phyloP scores from a whole-genome alignment of 2,113 vertebrate species.

The Sinocyclocheilus anophthalmus region DNA sequence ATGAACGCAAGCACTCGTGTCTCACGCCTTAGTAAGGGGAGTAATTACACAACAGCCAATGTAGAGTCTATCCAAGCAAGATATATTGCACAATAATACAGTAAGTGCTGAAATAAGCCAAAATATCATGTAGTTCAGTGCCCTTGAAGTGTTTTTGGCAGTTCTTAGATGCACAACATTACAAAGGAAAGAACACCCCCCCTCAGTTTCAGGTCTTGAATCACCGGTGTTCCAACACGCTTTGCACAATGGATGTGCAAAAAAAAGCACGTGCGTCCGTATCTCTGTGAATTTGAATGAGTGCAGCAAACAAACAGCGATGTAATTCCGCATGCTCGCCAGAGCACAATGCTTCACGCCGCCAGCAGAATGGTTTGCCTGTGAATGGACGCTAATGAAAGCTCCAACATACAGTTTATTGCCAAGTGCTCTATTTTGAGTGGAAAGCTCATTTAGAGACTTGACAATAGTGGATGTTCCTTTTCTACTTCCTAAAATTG shows the following conservation, averaged over 20 bases:
- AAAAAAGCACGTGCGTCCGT: conserved; percentile 50
- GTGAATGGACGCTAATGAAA: conserved; percentile 70
- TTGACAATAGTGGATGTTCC: conserved; percentile 51
- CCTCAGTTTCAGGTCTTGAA: conserved; percentile 59
- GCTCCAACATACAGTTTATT: conserved; percentile 64
- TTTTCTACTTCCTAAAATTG: conserved; percentile 47
- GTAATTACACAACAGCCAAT: conserved; percentile 6
- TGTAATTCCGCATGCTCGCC: conserved; percentile 56
- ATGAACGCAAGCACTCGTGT: neutral
- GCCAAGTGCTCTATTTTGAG: conserved; percentile 56
- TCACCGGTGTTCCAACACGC: conserved; percentile 19
- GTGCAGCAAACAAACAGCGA: conserved; percentile 51
- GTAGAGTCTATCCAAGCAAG: conserved; percentile 7
- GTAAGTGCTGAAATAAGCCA: conserved; percentile 32
- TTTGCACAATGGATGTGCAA: conserved; percentile 43
- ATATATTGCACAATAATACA: conserved; percentile 14
- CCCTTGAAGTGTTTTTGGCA: conserved; percentile 54
- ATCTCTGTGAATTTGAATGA: conserved; percentile 57
- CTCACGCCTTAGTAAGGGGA: conserved; percentile 28
- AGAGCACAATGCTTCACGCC: conserved; percentile 53
- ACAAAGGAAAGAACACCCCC: conserved; percentile 51
- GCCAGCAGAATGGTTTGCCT: neutral
- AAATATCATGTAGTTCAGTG: conserved; percentile 52
- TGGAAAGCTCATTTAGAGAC: conserved; percentile 55
- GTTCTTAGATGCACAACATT: conserved; percentile 49